A percentile compares a stretch with the other conserved stretches of the same genome.
Conservation (phyloP, 2,113 vertebrate species). For the Peucedramus taeniatus region DNA sequence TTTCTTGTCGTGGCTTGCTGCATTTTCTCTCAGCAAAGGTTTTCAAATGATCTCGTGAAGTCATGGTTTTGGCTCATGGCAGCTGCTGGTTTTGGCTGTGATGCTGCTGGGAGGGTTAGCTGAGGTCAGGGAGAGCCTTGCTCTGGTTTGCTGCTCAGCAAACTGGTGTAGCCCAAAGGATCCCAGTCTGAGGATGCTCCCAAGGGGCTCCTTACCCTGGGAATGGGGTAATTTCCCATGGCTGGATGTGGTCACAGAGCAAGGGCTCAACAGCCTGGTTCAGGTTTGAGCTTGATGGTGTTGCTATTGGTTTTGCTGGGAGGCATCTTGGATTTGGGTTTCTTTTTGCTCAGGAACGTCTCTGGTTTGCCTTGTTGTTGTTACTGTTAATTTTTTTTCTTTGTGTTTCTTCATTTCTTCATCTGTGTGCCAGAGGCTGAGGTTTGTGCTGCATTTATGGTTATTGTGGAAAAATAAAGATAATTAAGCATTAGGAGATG, state of each 20-base stretch:
- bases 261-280: background rate
- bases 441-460: background rate
- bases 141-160: background rate
- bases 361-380: background rate
- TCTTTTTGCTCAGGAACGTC: background rate
- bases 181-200: background rate
- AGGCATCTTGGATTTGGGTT: background rate
- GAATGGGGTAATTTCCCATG: background rate
- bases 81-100: conserved; percentile 31
- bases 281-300: background rate
- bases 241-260: background rate
- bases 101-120: conserved; percentile 11
- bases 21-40: conserved; percentile 52
- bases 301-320: background rate
- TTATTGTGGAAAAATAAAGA: background rate
- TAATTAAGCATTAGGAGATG: background rate
- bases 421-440: background rate
- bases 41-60: conserved; percentile 47
- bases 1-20: conserved; percentile 49
- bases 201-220: background rate
- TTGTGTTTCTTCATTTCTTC: background rate
- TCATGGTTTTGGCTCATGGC: conserved; percentile 53
- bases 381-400: background rate
- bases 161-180: background rate
- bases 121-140: conserved; percentile 32